Evolutionary conservation across 2,113 vertebrate genomes (phyloP).

Genomic region (Sebastes schlegelii): DNA sequence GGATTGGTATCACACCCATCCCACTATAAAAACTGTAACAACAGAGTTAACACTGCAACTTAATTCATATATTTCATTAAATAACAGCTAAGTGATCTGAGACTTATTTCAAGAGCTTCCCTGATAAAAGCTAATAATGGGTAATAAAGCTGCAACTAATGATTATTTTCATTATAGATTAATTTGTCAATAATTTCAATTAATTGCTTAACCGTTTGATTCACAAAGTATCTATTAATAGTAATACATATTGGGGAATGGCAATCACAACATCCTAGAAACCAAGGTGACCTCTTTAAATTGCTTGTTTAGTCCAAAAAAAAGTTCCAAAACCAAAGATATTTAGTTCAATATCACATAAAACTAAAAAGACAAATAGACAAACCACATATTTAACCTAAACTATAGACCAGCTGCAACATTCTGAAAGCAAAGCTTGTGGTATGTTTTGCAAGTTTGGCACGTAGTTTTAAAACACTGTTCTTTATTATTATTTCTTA

Average conservation of each 20-base stretch:
- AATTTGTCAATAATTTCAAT: background rate
- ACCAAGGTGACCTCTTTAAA: background rate
- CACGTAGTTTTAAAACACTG: background rate
- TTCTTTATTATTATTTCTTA: background rate
- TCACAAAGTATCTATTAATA: too few species aligned
- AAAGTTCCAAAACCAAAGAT: background rate
- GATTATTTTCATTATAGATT: background rate
- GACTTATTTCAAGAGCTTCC: background rate
- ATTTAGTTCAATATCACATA: background rate
- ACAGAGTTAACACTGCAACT: too few species aligned
- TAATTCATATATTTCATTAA: background rate
- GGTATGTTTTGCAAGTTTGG: background rate
- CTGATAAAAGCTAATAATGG: background rate
- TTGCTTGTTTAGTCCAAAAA: background rate
- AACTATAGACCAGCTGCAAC: background rate
- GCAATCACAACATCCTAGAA: background rate
- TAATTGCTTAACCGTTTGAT: background rate
- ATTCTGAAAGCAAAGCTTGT: background rate
- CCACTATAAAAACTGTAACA: background rate
- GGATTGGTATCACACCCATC: background rate
- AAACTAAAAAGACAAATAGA: background rate
- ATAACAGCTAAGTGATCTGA: background rate
- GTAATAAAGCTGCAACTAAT: background rate
- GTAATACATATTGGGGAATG: too few species aligned
- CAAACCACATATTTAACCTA: background rate